These are phyloP conservation scores for Megaleporinus macrocephalus DNA, from an alignment of 2,113 vertebrate species.

Conservation along the genomic window DNA sequence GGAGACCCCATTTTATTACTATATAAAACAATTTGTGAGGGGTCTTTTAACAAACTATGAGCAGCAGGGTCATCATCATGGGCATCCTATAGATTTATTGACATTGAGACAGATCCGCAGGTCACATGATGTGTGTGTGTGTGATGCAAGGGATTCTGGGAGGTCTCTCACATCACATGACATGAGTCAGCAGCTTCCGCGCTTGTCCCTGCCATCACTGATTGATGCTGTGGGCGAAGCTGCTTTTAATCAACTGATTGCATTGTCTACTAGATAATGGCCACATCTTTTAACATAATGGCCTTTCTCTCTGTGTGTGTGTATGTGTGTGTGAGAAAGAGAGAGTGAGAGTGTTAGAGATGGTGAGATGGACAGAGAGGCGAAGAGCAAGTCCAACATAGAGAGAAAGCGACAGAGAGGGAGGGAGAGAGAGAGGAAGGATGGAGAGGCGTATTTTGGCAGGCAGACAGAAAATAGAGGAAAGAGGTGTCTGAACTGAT, in stretches of 20 bases:
- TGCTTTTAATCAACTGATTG: slow-evolving; percentile 57
- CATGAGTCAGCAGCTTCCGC: slow-evolving; percentile 31
- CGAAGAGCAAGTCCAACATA: neutral
- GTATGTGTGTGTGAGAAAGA: neutral
- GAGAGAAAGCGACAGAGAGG: neutral
- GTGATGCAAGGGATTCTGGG: neutral
- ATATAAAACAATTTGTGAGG: too few species aligned
- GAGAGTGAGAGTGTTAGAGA: slow-evolving; percentile 4
- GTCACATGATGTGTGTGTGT: neutral
- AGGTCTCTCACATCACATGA: slow-evolving; percentile 26
- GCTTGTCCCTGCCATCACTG: slow-evolving; percentile 23
- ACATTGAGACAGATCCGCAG: slow-evolving; percentile 3
- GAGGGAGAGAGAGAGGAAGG: neutral
- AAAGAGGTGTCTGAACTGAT: slow-evolving; percentile 24
- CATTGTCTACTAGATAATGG: slow-evolving; percentile 53
- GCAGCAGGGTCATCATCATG: too few species aligned
- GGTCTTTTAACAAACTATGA: too few species aligned
- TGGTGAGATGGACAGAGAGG: slow-evolving; percentile 19
- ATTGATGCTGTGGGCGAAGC: slow-evolving; percentile 43
- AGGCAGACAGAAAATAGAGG: slow-evolving; percentile 11
- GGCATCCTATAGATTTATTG: too few species aligned
- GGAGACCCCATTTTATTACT: too few species aligned
- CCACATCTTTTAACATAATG: slow-evolving; percentile 51
- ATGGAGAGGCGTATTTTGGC: slow-evolving; percentile 22
- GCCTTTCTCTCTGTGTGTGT: slow-evolving; percentile 16